Evolutionary conservation across 2,113 vertebrate genomes (phyloP).

Genomic region (Neopipo cinnamomea): DNA sequence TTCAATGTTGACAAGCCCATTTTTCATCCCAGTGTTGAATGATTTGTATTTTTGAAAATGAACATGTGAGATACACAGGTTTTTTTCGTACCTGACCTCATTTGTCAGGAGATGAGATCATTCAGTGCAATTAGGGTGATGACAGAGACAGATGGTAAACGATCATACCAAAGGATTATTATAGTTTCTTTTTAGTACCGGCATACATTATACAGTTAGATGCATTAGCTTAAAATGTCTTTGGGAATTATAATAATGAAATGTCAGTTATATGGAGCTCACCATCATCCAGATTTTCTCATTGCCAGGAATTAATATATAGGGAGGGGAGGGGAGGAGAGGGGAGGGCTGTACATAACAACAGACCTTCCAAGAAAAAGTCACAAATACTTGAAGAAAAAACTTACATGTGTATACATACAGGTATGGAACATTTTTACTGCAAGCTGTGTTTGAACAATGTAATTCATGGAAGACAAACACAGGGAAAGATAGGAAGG

Average conservation of each 20-base stretch:
- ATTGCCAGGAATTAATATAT: background rate
- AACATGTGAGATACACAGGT: background rate
- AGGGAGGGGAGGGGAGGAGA: too few relatives aligned
- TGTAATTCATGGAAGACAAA: background rate
- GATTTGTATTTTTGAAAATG: conserved; percentile 24
- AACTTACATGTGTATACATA: background rate
- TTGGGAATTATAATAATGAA: background rate
- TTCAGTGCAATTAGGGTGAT: conserved; percentile 13
- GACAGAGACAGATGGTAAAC: background rate
- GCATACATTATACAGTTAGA: background rate
- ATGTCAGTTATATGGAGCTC: background rate
- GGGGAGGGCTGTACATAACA: background rate
- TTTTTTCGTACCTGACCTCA: conserved; percentile 4
- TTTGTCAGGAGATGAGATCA: conserved; percentile 8
- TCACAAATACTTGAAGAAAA: background rate
- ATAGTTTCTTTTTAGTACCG: background rate
- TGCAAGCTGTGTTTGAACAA: background rate
- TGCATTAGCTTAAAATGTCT: background rate
- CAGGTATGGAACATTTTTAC: background rate
- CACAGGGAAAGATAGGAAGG: background rate
- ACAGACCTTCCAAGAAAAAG: background rate
- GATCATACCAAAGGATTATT: background rate
- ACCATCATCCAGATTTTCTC: background rate
- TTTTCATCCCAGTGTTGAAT: conserved; percentile 14
- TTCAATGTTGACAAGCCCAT: background rate